A percentile compares a stretch with the other conserved stretches of the same genome.
Evolutionary conservation across 2,888 invertebrate genomes (phyloP).

Genomic region (Lasioglossum oenotherae): DNA sequence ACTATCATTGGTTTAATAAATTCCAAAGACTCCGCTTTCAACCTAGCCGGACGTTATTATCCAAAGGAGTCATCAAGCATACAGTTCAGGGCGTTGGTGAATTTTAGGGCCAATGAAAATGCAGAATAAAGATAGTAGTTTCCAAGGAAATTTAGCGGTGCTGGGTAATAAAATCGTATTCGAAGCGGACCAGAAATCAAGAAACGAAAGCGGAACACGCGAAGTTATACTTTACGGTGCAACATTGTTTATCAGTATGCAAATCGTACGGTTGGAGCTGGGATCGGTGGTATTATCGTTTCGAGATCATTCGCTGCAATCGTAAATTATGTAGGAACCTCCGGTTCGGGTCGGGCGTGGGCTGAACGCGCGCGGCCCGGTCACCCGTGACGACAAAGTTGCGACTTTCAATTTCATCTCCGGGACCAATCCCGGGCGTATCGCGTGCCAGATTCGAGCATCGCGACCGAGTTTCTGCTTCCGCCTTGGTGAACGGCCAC

Average conservation of each 20-base stretch:
- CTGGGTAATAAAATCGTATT: background rate
- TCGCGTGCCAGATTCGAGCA: slow-evolving; percentile 18
- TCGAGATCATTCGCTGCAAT: slow-evolving; percentile 1
- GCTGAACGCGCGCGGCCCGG: slow-evolving; percentile 14
- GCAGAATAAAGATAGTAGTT: background rate
- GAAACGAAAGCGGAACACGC: background rate
- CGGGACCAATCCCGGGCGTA: slow-evolving; percentile 1
- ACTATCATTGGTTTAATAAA: too few relatives aligned
- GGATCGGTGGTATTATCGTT: background rate
- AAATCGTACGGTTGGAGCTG: slow-evolving; percentile 20
- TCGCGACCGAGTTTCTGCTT: slow-evolving; percentile 31
- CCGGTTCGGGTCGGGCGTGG: background rate
- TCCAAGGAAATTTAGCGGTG: background rate
- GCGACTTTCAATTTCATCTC: slow-evolving; percentile 29
- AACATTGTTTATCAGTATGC: slow-evolving; percentile 35
- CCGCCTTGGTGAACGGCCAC: slow-evolving; percentile 15
- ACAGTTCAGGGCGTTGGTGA: too few relatives aligned
- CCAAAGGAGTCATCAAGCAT: too few relatives aligned
- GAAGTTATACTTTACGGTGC: slow-evolving; percentile 9
- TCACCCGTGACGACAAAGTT: slow-evolving; percentile 44
- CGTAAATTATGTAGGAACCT: slow-evolving; percentile 31
- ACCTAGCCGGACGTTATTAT: too few relatives aligned
- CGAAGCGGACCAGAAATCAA: background rate
- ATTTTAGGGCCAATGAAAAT: background rate
- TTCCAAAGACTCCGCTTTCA: too few relatives aligned